Percentiles rank a stretch among this genome's conserved stretches.
phyloP scores from a whole-genome alignment of 2,113 vertebrate genomes.

The Tupaia chinensis region DNA sequence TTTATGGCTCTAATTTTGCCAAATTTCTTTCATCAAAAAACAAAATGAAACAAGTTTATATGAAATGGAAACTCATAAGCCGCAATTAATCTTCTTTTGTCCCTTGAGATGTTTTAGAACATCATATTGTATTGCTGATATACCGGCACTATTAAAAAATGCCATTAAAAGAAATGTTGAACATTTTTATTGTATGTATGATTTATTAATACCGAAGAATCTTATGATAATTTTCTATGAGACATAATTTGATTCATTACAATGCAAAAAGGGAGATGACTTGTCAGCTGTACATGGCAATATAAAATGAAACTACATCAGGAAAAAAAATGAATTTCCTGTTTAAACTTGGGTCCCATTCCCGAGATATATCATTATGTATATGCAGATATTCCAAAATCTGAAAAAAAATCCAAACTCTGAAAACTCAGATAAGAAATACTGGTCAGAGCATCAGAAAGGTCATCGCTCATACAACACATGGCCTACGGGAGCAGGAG shows the following conservation, averaged over 20 bases:
- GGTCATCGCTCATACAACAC: background rate
- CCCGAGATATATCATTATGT: no score
- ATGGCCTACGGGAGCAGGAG: background rate
- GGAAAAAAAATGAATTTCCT: background rate
- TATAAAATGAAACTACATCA: conserved; percentile 58
- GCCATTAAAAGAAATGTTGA: conserved; percentile 70
- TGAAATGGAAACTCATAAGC: conserved; percentile 70
- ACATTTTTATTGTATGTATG: conserved; percentile 70
- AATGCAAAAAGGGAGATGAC: conserved; percentile 64
- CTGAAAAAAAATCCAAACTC: no score
- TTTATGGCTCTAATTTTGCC: conserved; percentile 72
- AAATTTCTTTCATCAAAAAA: conserved; percentile 68
- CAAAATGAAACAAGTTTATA: conserved; percentile 69
- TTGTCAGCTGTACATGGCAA: conserved; percentile 70
- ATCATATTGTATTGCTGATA: conserved; percentile 60
- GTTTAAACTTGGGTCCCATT: no score
- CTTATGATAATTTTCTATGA: conserved; percentile 65
- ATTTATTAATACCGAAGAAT: conserved; percentile 74
- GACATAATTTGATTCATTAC: conserved; percentile 77
- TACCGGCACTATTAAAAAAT: conserved; percentile 81
- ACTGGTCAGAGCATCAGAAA: background rate
- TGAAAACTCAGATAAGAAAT: no score
- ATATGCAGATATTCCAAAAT: no score
- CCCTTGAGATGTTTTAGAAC: conserved; percentile 71
- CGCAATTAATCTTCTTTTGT: conserved; percentile 76